phyloP scores from a whole-genome alignment of 1,140 invertebrate genomes.

The Bradysia coprophila region DNA sequence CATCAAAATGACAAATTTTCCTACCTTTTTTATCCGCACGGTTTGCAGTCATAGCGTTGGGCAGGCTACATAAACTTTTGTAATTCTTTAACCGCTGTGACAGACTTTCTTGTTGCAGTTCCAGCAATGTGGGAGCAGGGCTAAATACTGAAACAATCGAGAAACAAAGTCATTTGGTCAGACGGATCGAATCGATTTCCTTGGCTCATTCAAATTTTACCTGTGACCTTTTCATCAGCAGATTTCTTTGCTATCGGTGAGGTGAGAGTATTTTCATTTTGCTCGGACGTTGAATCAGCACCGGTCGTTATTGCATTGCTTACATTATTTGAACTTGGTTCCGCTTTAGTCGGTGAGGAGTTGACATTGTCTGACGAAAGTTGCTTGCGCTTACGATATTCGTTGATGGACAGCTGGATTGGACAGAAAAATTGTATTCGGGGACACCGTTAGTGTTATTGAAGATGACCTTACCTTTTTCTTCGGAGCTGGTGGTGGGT shows the following conservation, averaged over 20 bases:
- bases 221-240: background rate
- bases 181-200: no score
- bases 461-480: conserved; percentile 12
- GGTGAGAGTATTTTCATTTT: background rate
- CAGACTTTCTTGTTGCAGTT: conserved; percentile 53
- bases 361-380: no score
- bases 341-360: no score
- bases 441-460: no score
- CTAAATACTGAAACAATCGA: conserved; percentile 26
- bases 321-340: no score
- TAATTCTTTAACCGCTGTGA: conserved; percentile 44
- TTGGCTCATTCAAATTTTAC: background rate
- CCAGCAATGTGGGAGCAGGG: conserved; percentile 48
- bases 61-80: conserved; percentile 15
- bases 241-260: background rate
- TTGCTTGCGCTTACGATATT: conserved; percentile 19
- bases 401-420: conserved; percentile 16
- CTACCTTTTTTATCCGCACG: background rate
- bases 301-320: no score
- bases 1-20: background rate
- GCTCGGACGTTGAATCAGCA: conserved; percentile 6
- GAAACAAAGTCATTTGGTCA: no score
- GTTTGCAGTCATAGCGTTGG: background rate
- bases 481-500: conserved; percentile 18
- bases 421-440: no score